Evolutionary conservation across 1,140 invertebrate species (phyloP), one percentile per base, ranked within the genome.

Genomic region (Meloidogyne exigua): DNA sequence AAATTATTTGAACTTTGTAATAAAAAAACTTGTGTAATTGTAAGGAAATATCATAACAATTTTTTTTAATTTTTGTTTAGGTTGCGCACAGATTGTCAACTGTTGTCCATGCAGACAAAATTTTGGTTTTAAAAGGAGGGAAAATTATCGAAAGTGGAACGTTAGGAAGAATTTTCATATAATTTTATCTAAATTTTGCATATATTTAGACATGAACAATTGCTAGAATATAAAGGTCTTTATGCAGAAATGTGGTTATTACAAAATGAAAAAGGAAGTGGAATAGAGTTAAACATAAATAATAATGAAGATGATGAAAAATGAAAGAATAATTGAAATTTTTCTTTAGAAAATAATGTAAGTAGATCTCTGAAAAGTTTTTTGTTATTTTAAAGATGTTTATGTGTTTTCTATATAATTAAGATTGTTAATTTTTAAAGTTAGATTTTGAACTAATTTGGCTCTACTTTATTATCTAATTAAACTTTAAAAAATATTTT

Each of bases 21-120:
- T 89, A 91, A 65, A 89, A 90, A 79, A 91, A 95, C 36, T 92
- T 80, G 73, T 28, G 49, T 81, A 15, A 67, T 81, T 65, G 79
- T 82, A 57, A n/a, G 49, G 57, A 39, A 12, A 77, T 63, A 12
- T 18, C 13, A 32, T 18, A 66, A 66, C 10, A 23, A 15, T n/a
- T n/a, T 25, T 64, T 25, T 26, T 26, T 26, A 36, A 36, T 18
- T 26, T 66, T 66, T 18, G 2, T 67, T 77, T 18, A 75, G 64
- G 28, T 78, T 25, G 77, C 77, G 18, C 77, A 78, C 44, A 70
- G 82, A 57, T 79, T 82, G 4, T 84, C 83, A 9, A 85, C 84
- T 2, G 70, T 85, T 32, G 76, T 83, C 15, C 72, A 79, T 26
- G 83, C 81, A 9, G 76, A 85, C 49, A 75, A 82, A 49, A 85